These are phyloP conservation scores for Reinhardtius hippoglossoides DNA, from an alignment of 2,113 vertebrate species.

Conservation along the genomic window DNA sequence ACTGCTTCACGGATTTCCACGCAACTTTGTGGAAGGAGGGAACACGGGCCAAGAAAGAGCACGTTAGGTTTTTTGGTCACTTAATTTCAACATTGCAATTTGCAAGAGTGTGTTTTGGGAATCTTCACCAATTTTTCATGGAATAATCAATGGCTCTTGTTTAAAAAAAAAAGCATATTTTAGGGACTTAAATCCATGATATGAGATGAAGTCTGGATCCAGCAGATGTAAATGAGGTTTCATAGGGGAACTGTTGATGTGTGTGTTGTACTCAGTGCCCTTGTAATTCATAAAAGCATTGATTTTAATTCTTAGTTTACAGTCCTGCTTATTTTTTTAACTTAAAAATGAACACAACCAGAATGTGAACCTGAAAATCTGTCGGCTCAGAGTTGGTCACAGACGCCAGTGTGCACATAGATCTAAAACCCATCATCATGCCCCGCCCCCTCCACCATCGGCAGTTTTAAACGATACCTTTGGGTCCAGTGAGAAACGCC, in stretches of 20 bases:
- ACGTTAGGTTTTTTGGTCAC: neutral
- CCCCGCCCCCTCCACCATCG: constrained; percentile 47
- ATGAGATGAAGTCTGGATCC: too few relatives aligned
- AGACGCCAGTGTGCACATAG: constrained; percentile 24
- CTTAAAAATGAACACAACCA: constrained; percentile 23
- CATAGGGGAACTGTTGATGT: too few relatives aligned
- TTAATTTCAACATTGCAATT: too few relatives aligned
- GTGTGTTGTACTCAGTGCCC: neutral
- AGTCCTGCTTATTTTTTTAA: constrained; percentile 11
- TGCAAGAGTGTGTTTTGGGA: too few relatives aligned
- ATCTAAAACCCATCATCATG: constrained; percentile 27
- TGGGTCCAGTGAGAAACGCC: constrained; percentile 95
- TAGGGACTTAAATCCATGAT: too few relatives aligned
- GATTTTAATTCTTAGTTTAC: neutral
- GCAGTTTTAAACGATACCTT: constrained; percentile 85
- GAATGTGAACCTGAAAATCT: constrained; percentile 20
- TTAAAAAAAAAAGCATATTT: too few relatives aligned
- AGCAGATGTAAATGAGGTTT: neutral
- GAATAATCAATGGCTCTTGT: too few relatives aligned
- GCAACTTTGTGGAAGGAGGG: too few relatives aligned
- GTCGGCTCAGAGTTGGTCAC: neutral
- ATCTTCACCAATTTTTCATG: too few relatives aligned
- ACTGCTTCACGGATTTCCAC: too few relatives aligned
- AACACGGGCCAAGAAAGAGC: neutral
- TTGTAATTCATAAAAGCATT: neutral